Conservation (phyloP, 1,140 invertebrate genomes). For the Maconellicoccus hirsutus region DNA sequence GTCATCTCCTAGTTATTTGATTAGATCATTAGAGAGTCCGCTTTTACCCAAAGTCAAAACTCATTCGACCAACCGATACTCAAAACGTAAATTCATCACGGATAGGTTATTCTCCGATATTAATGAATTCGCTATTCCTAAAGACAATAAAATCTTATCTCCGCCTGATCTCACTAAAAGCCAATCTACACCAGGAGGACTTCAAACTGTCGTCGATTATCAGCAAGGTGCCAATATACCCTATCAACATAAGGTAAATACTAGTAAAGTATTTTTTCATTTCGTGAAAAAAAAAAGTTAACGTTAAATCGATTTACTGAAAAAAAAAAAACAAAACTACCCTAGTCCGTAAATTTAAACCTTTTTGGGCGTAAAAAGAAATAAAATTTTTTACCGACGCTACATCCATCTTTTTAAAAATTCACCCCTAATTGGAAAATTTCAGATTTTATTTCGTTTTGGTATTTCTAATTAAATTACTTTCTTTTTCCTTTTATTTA, state of each 20-base stretch:
- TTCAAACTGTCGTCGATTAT: conserved; percentile 15
- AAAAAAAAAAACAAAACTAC: too few species aligned
- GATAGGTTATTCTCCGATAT: background rate
- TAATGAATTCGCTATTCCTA: conserved; percentile 2
- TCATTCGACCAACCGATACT: background rate
- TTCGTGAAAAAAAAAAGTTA: background rate
- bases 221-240: conserved; percentile 1
- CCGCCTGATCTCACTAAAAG: conserved; percentile 16
- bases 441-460: background rate
- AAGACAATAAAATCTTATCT: conserved; percentile 1
- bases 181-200: background rate
- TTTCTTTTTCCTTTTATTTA: too few species aligned
- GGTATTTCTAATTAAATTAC: background rate
- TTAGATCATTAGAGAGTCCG: background rate
- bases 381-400: background rate
- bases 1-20: background rate
- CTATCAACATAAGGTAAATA: conserved; percentile 9
- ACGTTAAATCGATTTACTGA: background rate
- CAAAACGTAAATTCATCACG: conserved; percentile 13
- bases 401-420: background rate
- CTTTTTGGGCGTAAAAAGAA: background rate
- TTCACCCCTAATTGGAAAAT: background rate
- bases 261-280: background rate
- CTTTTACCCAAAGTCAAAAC: conserved; percentile 12
- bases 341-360: background rate